Evolutionary conservation across 2,797 vertebrate genomes (phyloP).

Genomic region (Sylvia borin): DNA sequence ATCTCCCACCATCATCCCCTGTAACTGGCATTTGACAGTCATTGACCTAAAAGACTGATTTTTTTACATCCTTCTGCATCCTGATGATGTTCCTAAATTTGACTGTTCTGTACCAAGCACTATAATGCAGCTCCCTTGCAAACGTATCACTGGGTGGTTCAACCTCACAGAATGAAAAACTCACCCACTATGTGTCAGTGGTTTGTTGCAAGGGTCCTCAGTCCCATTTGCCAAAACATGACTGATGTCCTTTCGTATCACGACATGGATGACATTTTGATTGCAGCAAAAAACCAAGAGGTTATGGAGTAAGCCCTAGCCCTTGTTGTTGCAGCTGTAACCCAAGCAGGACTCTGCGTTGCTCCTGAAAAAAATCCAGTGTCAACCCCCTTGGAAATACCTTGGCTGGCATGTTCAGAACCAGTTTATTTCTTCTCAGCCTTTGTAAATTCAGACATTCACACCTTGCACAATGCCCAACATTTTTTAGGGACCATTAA

Average conservation of each 20-base stretch:
- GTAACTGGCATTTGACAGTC: neutral
- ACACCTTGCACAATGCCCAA: neutral
- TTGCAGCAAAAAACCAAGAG: too few relatives aligned
- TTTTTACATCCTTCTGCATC: neutral
- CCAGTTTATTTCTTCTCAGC: neutral
- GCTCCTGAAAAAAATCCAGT: neutral
- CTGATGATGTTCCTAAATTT: neutral
- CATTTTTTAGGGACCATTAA: neutral
- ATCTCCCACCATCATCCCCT: too few relatives aligned
- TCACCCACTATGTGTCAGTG: too few relatives aligned
- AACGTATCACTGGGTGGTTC: too few relatives aligned
- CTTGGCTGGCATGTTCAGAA: neutral
- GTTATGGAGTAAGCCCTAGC: neutral
- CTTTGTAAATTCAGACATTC: neutral
- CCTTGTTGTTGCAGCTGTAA: neutral
- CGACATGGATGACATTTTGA: neutral
- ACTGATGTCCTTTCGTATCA: neutral
- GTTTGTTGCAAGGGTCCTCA: neutral
- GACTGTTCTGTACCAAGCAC: too few relatives aligned
- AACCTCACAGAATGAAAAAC: too few relatives aligned
- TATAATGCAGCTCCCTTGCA: too few relatives aligned
- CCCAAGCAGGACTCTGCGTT: neutral
- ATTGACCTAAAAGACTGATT: neutral
- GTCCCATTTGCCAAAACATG: neutral
- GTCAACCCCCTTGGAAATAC: neutral